These are phyloP conservation scores for Siderastrea radians DNA, from an alignment of 92 coral and sea anemone species.

Conservation along the genomic window DNA sequence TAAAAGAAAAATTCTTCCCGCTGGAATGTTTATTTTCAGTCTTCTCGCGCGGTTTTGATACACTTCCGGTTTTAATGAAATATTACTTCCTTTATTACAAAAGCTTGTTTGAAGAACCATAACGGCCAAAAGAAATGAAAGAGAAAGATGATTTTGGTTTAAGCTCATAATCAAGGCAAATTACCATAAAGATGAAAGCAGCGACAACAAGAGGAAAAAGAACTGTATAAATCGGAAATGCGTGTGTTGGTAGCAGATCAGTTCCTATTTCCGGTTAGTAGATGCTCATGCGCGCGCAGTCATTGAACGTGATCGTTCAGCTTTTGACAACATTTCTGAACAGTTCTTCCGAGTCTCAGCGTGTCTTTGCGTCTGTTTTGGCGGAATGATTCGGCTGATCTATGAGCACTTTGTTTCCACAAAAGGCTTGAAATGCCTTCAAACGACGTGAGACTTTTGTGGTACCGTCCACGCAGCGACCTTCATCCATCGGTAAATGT, in stretches of 20 bases:
- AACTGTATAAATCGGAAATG: slow-evolving; percentile 43
- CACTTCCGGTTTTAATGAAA: slow-evolving; percentile 15
- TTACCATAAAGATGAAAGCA: neutral
- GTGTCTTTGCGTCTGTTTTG: slow-evolving; percentile 10
- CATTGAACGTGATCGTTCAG: slow-evolving; percentile 48
- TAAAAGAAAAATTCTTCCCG: neutral
- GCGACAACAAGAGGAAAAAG: neutral
- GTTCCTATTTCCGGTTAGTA: slow-evolving; percentile 53
- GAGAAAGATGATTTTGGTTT: no score
- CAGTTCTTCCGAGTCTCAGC: slow-evolving; percentile 14
- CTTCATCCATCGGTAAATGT: slow-evolving; percentile 34
- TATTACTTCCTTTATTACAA: slow-evolving; percentile 5
- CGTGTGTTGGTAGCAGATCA: slow-evolving; percentile 27
- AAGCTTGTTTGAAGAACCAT: neutral
- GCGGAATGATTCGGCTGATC: slow-evolving; percentile 66
- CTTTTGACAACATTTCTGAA: slow-evolving; percentile 68
- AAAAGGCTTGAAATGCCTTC: slow-evolving; percentile 78
- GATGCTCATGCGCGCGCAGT: slow-evolving; percentile 64
- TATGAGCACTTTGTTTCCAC: slow-evolving; percentile 20
- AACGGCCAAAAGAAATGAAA: neutral
- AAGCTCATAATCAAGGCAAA: neutral
- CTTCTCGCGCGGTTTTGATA: neutral
- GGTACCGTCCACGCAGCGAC: slow-evolving; percentile 68
- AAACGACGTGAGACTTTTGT: slow-evolving; percentile 78
- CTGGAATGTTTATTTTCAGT: neutral